Evolutionary conservation across 1,140 invertebrate genomes (phyloP).

Genomic region (Ostrea denselamellosa): DNA sequence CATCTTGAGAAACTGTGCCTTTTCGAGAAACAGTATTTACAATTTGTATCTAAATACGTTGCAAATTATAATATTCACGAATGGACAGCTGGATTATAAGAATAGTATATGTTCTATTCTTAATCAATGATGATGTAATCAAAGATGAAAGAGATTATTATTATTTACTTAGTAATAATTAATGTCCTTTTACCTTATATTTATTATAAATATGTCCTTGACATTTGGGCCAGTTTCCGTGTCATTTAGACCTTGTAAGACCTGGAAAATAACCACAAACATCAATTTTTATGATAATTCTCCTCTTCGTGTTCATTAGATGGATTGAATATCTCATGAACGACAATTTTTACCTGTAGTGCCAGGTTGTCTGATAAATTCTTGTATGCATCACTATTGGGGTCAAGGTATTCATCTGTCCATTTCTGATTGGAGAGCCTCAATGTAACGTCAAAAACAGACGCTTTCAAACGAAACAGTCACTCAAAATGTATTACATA

Average conservation of each 20-base stretch:
- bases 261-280: neutral
- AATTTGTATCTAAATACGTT: too few species aligned
- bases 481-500: too few species aligned
- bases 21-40: too few species aligned
- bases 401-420: neutral
- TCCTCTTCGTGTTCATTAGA: neutral
- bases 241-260: neutral
- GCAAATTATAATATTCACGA: too few species aligned
- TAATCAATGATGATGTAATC: too few species aligned
- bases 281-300: neutral
- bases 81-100: too few species aligned
- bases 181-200: neutral
- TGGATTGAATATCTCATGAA: neutral
- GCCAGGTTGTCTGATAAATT: neutral
- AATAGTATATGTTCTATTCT: too few species aligned
- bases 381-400: neutral
- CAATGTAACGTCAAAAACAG: neutral
- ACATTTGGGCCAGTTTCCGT: neutral
- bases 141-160: too few species aligned
- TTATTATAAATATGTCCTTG: neutral
- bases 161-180: too few species aligned
- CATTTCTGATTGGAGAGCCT: neutral
- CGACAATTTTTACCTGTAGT: neutral
- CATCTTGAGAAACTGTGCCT: too few species aligned
- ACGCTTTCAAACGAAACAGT: neutral